Base-by-base conservation (phyloP, 1,140 invertebrate species). In the Trigoniulus corallinus region DNA sequence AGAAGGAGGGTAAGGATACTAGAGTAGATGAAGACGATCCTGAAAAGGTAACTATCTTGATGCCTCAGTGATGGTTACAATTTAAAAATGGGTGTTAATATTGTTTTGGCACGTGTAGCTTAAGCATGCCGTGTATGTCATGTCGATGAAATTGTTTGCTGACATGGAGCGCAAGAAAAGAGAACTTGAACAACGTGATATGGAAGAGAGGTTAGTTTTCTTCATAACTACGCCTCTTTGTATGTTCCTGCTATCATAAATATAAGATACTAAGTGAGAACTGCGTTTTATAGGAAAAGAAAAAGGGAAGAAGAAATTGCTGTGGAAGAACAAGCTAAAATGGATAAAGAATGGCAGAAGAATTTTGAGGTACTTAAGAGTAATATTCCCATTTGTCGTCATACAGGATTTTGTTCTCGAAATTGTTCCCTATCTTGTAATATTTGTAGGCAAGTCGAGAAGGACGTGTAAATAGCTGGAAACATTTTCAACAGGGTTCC, bases 141-240 rank as follows among this genome's bases (percentile, higher is more conserved):
- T 95, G 76, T 95, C 91, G 2, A 96, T 95, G 86, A 97, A 97
- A 77, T 70, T 97, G 26, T 98, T 97, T 76, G 94, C 93, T 47
- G 93, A 98, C 66, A 84, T 96, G 77, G 93, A 88, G 69, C 71
- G 87, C 53, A 82, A 88, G 72, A 51, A 69, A 61, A 62, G 86
- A 59, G 81, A 88, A 59, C 67, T 86, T 39, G 88, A 89, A 59
- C 79, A 80, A 18, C 75, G 88, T 58, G 88, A 93, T 59, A 84
- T 88, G 66, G 88, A 96, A 64, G 91, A 97, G 63, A 75, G 88
- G 69, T 69, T 48, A 57, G 47, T 45, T 50, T 20, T 13, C n/a
- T 29, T 27, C 52, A 18, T 12, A 21, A 24, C 42, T 21, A 44
- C 42, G 21, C 7, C 4, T 44, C 7, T 18, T 44, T 7, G 42